Conservation (phyloP, 2,888 invertebrate species). For the Odontocolon sp. region DNA sequence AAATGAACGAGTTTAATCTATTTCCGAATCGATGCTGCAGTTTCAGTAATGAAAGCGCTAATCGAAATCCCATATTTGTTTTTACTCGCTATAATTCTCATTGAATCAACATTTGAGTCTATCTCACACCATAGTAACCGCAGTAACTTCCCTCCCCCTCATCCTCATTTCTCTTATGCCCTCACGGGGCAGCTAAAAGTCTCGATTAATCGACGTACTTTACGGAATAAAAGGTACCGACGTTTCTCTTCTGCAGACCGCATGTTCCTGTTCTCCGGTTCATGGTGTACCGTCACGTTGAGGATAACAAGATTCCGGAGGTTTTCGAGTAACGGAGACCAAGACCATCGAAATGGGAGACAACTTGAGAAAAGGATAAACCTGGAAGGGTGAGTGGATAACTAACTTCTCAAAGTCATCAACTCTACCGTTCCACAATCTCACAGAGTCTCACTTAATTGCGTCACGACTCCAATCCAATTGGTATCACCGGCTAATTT, state of each 20-base stretch:
- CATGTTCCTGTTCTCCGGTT: not conserved
- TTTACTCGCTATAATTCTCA: not conserved
- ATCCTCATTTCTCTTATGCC: not conserved
- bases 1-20: not conserved
- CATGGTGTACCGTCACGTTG: not conserved
- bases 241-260: not conserved
- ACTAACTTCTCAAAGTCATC: conserved; percentile 56
- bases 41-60: conserved; percentile 3
- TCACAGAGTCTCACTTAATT: conserved; percentile 58
- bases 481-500: conserved; percentile 61
- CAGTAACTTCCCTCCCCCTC: not conserved
- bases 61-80: conserved; percentile 23
- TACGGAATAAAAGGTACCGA: not conserved
- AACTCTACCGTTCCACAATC: conserved; percentile 56
- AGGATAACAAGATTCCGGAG: conserved; percentile 67
- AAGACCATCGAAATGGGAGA: not conserved
- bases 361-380: not conserved
- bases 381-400: conserved; percentile 62
- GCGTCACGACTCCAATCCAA: conserved; percentile 60
- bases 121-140: not conserved
- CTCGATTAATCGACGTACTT: conserved; percentile 24
- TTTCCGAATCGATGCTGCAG: too few species aligned
- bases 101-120: conserved; percentile 13
- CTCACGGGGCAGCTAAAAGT: not conserved
- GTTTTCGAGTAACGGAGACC: conserved; percentile 47